Base-by-base conservation (phyloP, 2,797 vertebrate genomes). In the Oryzias sinensis region DNA sequence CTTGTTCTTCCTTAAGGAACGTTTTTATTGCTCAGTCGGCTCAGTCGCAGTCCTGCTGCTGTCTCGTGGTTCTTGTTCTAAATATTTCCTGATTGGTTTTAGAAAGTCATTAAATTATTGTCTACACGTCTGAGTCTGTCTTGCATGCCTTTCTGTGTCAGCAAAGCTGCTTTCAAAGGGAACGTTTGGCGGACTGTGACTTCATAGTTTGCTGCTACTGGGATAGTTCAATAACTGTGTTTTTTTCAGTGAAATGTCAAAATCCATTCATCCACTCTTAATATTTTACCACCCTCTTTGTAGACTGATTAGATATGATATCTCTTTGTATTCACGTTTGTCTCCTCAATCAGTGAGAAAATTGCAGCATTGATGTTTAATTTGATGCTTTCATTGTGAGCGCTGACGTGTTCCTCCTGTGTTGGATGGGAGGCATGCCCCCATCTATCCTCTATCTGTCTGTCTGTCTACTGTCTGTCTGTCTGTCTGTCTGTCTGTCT, bases 351-450 rank as follows among this genome's bases (percentile, higher is more conserved):
- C 74, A 84, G 53, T 56, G 52, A 65, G 87, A 86, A 83, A 80
- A 68, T 79, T 84, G 81, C 86, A 70, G 50, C 77, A 81, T 75
- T 89, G 81, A 76, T 80, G 81, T 82, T 82, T 87, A 85, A 90
- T 91, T 76, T 84, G 77, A 72, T 68, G 57, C 50, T 45, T 63
- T 62, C 59, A 56, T 40, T 0, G 0, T 25, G 7, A 17, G 58
- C 62, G 70, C 59, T 53, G 48, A 29, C 27, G 60, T 56, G 40
- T 61, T 15, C 4, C 55, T 37, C 47, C 66, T 68, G 60, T 53
- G 48, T 52, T 52, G n/a, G 6, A 47, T 45, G 16, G 42, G 27
- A 56, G 56, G 62, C 50, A 43, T 59, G 62, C 29, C 6, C 37
- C 59, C n/a, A n/a, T n/a, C n/a, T n/a, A n/a, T n/a, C n/a, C n/a